These are phyloP conservation scores for Notechis scutatus DNA, from an alignment of 2,113 vertebrate genomes.

Conservation along the genomic window DNA sequence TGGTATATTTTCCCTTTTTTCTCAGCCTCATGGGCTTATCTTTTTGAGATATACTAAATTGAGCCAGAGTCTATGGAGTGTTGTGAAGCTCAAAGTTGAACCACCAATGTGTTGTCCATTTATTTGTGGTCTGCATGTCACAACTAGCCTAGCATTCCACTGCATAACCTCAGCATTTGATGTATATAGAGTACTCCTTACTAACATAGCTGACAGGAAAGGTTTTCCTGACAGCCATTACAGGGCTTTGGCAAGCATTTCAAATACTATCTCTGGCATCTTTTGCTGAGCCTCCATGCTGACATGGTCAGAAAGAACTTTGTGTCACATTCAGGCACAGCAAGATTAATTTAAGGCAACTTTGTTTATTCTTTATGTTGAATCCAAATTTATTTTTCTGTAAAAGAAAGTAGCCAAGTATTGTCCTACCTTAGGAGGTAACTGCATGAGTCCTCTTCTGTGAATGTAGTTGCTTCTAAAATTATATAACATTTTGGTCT, in stretches of 20 bases:
- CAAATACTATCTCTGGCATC: neutral
- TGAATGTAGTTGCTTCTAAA: conserved; percentile 1
- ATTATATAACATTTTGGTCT: neutral
- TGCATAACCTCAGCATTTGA: neutral
- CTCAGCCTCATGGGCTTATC: neutral
- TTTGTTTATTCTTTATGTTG: neutral
- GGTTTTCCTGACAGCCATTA: neutral
- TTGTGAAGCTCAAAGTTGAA: neutral
- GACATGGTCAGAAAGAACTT: neutral
- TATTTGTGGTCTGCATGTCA: neutral
- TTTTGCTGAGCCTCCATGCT: neutral
- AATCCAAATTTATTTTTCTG: neutral
- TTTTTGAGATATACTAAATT: neutral
- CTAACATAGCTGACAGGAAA: neutral
- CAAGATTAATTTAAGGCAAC: neutral
- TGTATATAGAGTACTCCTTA: neutral
- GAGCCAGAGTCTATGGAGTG: neutral
- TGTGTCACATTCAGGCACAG: neutral
- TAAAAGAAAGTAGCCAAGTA: neutral
- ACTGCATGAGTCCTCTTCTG: neutral
- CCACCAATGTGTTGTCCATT: neutral
- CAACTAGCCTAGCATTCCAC: neutral
- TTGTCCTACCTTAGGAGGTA: neutral
- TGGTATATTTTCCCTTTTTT: neutral
- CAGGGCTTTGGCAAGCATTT: neutral